Evolutionary conservation across 1,140 invertebrate genomes (phyloP), one percentile per base, ranked within the genome.

Genomic region (Tetramorium parvispinum): DNA sequence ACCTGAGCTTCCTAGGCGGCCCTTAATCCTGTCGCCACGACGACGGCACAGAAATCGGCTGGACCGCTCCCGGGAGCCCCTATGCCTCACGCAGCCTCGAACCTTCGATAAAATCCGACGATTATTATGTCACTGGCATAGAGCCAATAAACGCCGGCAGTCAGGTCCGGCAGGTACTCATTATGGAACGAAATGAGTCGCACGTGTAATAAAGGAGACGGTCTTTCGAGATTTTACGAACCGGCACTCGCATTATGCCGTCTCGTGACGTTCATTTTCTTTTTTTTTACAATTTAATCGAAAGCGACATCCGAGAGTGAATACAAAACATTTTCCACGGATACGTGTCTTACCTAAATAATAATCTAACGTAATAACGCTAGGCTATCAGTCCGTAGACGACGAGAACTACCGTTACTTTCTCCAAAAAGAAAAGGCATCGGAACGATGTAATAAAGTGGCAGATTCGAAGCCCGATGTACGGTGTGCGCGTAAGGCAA

Each of bases 41-140:
- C 5, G 21, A 16, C 7, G 16, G 27, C 4, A 18, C 16, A 43
- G 32, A 78, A 78, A 76, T 76, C 53, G 53, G n/a, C 37, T 43
- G 32, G 3, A 8, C n/a, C 32, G n/a, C 8, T 43, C n/a, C 10
- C 27, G 37, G 16, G 16, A 11, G 18, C 53, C 46, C 11, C 24
- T 32, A 0, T 32, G 3, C 32, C 32, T 32, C 32, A 4, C 27
- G 59, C 46, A n/a, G 49, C 18, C 11, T 18, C 75, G 61, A 79
- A 37, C 43, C 18, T 18, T n/a, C 27, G 61, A 55, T 53, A 24
- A 79, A 66, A 66, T 37, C 27, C 32, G 18, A 78, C 24, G 40
- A 83, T 83, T 27, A 49, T 83, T 83, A 46, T 43, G 68, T 73
- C 43, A 57, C 6, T 73, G 79, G 53, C 43, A n/a, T 71, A 46